Conservation (phyloP, 64 coral and sea anemone genomes). For the Dendronephthya gigantea region DNA sequence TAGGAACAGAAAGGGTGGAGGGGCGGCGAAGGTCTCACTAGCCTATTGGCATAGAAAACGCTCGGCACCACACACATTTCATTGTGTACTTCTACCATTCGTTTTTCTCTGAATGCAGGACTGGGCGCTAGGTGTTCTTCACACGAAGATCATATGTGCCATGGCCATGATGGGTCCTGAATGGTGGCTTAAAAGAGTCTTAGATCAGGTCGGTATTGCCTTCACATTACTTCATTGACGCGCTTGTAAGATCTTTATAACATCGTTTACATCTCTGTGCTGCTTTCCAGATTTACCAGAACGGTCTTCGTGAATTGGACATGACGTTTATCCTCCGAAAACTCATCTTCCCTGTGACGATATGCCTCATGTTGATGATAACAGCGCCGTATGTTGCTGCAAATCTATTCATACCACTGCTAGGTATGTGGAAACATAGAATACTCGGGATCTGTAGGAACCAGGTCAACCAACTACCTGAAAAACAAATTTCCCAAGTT, state of each 20-base stretch:
- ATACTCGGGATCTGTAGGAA: background rate
- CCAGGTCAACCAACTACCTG: too few species aligned
- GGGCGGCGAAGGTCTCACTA: too few species aligned
- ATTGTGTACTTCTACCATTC: background rate
- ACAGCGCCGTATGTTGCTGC: conserved; percentile 75
- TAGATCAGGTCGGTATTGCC: conserved; percentile 60
- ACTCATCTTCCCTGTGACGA: conserved; percentile 64
- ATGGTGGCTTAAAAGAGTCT: conserved; percentile 88
- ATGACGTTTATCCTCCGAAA: conserved; percentile 58
- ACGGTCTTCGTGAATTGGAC: conserved; percentile 82
- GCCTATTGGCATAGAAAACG: too few species aligned
- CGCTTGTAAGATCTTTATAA: too few species aligned
- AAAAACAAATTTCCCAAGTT: too few species aligned
- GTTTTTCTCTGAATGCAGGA: conserved; percentile 40
- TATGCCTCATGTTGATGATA: conserved; percentile 57
- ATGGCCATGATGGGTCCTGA: conserved; percentile 99
- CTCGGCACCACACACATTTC: too few species aligned
- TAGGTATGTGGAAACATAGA: conserved; percentile 41
- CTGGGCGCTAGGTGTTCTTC: conserved; percentile 90
- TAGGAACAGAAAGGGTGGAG: too few species aligned
- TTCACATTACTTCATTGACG: too few species aligned
- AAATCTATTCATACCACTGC: conserved; percentile 57
- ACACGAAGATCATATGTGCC: conserved; percentile 98
- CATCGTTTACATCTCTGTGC: background rate
- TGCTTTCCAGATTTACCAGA: conserved; percentile 60